phyloP scores from a whole-genome alignment of 2,888 invertebrate genomes.

The Halictus ligatus region DNA sequence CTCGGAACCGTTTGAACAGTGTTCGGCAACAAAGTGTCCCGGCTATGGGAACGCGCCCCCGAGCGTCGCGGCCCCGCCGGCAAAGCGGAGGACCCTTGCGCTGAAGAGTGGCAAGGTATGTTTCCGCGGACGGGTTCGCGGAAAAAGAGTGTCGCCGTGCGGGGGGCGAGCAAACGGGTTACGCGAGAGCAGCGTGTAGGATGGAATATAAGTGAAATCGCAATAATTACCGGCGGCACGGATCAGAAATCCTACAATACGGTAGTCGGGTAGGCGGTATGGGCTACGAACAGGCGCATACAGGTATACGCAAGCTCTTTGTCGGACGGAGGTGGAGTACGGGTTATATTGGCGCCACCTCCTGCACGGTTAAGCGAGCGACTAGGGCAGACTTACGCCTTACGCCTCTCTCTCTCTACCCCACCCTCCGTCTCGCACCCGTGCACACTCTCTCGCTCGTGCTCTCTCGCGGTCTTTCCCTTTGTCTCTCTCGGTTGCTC shows the following conservation, averaged over 20 bases:
- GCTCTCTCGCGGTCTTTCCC: slow-evolving; percentile 32
- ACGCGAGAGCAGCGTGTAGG: slow-evolving; percentile 30
- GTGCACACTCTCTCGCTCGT: slow-evolving; percentile 45
- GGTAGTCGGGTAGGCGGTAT: slow-evolving; percentile 73
- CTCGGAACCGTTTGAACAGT: neutral
- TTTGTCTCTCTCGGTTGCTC: slow-evolving; percentile 36
- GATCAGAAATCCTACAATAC: slow-evolving; percentile 75
- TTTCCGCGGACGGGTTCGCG: neutral
- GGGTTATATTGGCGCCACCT: slow-evolving; percentile 85
- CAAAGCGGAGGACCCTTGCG: neutral
- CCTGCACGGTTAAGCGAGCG: slow-evolving; percentile 87
- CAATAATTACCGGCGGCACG: slow-evolving; percentile 76
- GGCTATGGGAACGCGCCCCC: slow-evolving; percentile 1
- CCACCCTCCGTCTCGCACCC: slow-evolving; percentile 84
- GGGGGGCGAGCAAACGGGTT: neutral
- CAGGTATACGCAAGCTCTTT: slow-evolving; percentile 81
- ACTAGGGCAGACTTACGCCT: slow-evolving; percentile 84
- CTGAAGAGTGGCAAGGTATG: slow-evolving; percentile 14
- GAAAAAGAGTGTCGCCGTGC: neutral
- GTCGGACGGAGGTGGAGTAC: slow-evolving; percentile 71
- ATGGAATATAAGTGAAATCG: slow-evolving; percentile 72
- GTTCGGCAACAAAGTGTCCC: slow-evolving; percentile 20
- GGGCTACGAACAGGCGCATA: slow-evolving; percentile 73
- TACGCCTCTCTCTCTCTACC: slow-evolving; percentile 84
- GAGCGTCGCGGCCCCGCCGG: neutral